Conservation (phyloP, 2,888 invertebrate genomes). For the Pseudococcus longispinus region DNA sequence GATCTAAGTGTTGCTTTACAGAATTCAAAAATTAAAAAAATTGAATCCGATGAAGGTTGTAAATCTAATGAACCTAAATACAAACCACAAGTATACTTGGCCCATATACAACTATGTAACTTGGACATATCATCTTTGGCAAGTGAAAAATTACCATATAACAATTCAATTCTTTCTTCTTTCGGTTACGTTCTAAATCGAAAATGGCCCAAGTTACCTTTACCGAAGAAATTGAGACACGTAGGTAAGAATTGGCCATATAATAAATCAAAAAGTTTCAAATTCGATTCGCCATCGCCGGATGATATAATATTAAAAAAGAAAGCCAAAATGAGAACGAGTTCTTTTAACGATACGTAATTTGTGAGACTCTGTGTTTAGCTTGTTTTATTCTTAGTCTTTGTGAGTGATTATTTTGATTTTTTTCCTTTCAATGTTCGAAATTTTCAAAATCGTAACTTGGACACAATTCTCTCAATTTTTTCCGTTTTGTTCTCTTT, state of each 20-base stretch:
- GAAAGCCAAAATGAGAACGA: conserved; percentile 22
- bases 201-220: conserved; percentile 19
- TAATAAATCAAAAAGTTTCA: conserved; percentile 28
- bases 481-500: background rate
- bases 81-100: background rate
- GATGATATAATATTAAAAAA: conserved; percentile 44
- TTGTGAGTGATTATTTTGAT: background rate
- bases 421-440: background rate
- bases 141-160: conserved; percentile 13
- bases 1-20: conserved; percentile 44
- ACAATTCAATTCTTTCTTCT: conserved; percentile 5
- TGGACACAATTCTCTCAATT: background rate
- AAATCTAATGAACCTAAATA: background rate
- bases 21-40: background rate
- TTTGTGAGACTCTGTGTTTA: background rate
- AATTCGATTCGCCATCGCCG: conserved; percentile 54
- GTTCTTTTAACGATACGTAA: background rate
- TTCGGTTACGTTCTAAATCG: conserved; percentile 44
- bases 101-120: conserved; percentile 43
- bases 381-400: background rate
- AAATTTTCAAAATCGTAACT: background rate
- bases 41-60: background rate
- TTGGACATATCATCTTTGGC: conserved; percentile 43
- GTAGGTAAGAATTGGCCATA: conserved; percentile 37
- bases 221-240: conserved; percentile 10